Percentiles rank a stretch among this genome's conserved stretches.
phyloP scores from a whole-genome alignment of 2,113 vertebrate genomes.

The Campylomormyrus numenius region DNA sequence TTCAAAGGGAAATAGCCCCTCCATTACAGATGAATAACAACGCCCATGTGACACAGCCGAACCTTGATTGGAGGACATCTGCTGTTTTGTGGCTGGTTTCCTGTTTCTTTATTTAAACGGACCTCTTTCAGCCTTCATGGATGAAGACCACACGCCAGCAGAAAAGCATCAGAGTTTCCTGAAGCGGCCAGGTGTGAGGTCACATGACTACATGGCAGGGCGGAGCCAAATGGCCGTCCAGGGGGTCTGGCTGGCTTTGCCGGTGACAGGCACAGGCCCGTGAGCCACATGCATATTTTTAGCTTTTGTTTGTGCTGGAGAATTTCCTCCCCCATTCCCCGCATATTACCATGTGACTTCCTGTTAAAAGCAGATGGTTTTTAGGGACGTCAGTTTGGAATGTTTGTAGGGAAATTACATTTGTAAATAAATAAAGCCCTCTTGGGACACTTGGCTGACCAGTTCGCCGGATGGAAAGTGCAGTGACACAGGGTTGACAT shows the following conservation, averaged over 20 bases:
- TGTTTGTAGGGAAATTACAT: constrained; percentile 3
- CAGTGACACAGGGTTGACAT: background rate
- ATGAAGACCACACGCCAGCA: background rate
- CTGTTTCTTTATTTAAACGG: constrained; percentile 45
- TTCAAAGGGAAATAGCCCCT: background rate
- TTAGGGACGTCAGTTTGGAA: constrained; percentile 18
- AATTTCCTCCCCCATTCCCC: background rate
- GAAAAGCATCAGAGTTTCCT: constrained; percentile 47
- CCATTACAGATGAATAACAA: background rate
- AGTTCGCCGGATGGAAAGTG: background rate
- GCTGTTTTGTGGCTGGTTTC: constrained; percentile 52
- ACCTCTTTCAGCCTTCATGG: background rate
- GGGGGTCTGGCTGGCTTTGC: constrained; percentile 11
- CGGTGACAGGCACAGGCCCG: constrained; percentile 41
- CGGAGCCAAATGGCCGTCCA: background rate
- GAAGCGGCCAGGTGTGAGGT: constrained; percentile 41
- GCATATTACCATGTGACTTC: constrained; percentile 21
- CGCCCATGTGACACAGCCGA: constrained; percentile 42
- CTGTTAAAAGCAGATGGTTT: constrained; percentile 29
- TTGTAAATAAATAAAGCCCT: constrained; percentile 20
- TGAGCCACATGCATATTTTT: constrained; percentile 41
- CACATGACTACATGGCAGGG: background rate
- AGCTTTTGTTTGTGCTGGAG: constrained; percentile 31
- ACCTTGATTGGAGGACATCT: constrained; percentile 51
- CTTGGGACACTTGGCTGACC: background rate